phyloP scores from a whole-genome alignment of 2,113 vertebrate species.

The Gorsachius goisagi region DNA sequence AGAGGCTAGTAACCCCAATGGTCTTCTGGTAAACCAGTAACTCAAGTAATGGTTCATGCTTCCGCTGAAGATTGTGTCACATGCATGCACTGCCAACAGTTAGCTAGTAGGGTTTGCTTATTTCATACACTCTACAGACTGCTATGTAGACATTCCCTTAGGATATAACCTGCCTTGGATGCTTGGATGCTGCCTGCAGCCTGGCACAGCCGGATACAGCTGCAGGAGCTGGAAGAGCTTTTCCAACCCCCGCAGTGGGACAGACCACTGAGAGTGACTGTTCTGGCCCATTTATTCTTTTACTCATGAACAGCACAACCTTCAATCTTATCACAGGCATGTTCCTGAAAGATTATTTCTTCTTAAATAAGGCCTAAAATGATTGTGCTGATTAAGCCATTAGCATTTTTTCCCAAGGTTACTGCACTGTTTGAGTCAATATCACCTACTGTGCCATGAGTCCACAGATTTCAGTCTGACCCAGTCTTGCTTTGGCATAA shows the following conservation, averaged over 20 bases:
- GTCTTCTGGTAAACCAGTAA: not conserved
- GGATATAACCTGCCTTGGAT: not conserved
- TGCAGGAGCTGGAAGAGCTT: not conserved
- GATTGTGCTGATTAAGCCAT: not conserved
- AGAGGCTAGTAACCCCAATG: not conserved
- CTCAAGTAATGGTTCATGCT: not conserved
- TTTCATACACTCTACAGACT: not conserved
- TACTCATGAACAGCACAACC: not conserved
- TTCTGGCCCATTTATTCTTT: not conserved
- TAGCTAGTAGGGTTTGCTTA: not conserved
- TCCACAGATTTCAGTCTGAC: not conserved
- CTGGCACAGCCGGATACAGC: not conserved
- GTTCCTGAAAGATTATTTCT: constrained; percentile 9
- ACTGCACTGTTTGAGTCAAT: not conserved
- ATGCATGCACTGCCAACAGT: not conserved
- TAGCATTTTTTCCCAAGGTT: not conserved
- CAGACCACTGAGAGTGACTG: not conserved
- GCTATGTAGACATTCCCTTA: not conserved
- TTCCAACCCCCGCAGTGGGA: not conserved
- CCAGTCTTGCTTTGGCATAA: not conserved
- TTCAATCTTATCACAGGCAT: not conserved
- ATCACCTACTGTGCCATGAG: not conserved
- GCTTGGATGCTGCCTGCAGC: not conserved
- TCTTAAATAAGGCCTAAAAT: not conserved
- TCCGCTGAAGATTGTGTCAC: not conserved